A percentile compares a stretch with the other conserved stretches of the same genome.
These are phyloP conservation scores for Cebus imitator DNA, from an alignment of 2,113 vertebrate genomes.

Conservation along the genomic window DNA sequence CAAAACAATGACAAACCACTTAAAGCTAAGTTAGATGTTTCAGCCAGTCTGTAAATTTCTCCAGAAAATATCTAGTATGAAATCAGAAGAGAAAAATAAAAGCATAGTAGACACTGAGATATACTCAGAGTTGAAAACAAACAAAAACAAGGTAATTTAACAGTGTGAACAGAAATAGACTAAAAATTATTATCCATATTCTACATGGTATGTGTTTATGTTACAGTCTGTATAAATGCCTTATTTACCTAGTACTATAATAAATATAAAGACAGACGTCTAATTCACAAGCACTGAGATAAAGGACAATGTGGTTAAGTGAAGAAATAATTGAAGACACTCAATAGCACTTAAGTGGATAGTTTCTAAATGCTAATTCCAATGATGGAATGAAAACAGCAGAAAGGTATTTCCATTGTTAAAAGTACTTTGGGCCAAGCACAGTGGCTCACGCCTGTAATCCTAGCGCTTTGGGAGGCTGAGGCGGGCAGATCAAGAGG, in stretches of 20 bases:
- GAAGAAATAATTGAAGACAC: neutral
- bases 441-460: too few species aligned
- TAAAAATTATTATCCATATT: neutral
- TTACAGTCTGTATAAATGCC: neutral
- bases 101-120: neutral
- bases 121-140: neutral
- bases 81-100: neutral
- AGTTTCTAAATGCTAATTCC: slow-evolving; percentile 7
- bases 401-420: neutral
- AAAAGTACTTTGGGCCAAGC: neutral
- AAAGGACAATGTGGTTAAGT: neutral
- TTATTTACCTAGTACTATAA: neutral
- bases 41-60: neutral
- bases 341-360: neutral
- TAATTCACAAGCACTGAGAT: neutral
- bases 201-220: neutral
- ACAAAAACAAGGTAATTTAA: slow-evolving; percentile 5
- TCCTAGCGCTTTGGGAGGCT: too few species aligned
- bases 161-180: neutral
- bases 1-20: neutral
- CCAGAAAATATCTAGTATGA: neutral
- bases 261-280: neutral
- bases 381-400: neutral
- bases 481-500: too few species aligned
- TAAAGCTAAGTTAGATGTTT: neutral